phyloP scores from a whole-genome alignment of 2,888 invertebrate genomes.

The Spilosoma lubricipeda region DNA sequence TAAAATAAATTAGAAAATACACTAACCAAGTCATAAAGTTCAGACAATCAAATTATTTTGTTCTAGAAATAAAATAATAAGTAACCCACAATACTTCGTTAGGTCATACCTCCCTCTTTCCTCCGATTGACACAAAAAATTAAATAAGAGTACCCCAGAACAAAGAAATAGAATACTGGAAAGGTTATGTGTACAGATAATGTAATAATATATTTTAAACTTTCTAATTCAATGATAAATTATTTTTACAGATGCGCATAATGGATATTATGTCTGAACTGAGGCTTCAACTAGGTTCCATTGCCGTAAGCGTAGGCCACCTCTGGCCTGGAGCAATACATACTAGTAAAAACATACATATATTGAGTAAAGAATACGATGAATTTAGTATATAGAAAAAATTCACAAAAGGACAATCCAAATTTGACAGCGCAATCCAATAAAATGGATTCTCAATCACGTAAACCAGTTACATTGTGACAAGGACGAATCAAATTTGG shows the following conservation, averaged over 20 bases:
- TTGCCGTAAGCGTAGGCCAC: too few species aligned
- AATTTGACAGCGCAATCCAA: slow-evolving; percentile 21
- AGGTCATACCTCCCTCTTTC: too few species aligned
- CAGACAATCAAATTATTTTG: not conserved
- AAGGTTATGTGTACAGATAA: not conserved
- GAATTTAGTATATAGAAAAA: slow-evolving; percentile 1
- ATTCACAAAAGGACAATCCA: slow-evolving; percentile 14
- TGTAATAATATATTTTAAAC: too few species aligned
- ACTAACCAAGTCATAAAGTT: not conserved
- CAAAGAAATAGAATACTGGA: not conserved
- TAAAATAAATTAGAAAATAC: not conserved
- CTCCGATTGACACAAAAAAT: not conserved
- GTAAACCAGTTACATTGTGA: slow-evolving; percentile 19
- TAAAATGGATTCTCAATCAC: slow-evolving; percentile 22
- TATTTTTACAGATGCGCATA: too few species aligned
- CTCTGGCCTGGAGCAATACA: too few species aligned
- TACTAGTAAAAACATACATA: not conserved
- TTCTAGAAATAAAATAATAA: not conserved
- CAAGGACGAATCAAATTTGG: slow-evolving; percentile 4
- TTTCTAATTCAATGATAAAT: too few species aligned
- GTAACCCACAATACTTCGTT: not conserved
- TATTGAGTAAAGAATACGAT: not conserved
- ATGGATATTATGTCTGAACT: too few species aligned
- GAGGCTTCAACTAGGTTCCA: too few species aligned
- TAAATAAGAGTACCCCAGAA: not conserved